phyloP scores from a whole-genome alignment of 2,888 invertebrate species.

The Trisateles emortualis region DNA sequence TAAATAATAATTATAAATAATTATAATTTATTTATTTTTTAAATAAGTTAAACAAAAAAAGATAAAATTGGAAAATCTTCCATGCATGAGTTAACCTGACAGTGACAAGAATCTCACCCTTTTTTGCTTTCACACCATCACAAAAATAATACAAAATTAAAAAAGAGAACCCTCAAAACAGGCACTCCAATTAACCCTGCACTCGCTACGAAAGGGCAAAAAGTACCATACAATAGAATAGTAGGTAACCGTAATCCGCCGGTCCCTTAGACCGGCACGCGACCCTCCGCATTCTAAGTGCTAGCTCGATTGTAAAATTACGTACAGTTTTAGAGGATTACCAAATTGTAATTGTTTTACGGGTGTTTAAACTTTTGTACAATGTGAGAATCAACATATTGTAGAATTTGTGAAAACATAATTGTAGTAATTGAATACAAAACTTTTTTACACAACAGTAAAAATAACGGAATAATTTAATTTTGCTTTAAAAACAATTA shows the following conservation, averaged over 20 bases:
- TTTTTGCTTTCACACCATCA: slow-evolving; percentile 12
- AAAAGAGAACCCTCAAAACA: slow-evolving; percentile 41
- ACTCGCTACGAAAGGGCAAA: slow-evolving; percentile 52
- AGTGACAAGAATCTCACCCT: slow-evolving; percentile 9
- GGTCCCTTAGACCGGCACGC: slow-evolving; percentile 51
- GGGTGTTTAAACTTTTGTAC: slow-evolving; percentile 38
- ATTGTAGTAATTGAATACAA: too few species aligned
- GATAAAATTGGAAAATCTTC: slow-evolving; percentile 3
- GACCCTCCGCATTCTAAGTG: slow-evolving; percentile 49
- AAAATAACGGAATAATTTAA: too few species aligned
- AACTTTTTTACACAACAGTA: too few species aligned
- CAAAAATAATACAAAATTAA: slow-evolving; percentile 35
- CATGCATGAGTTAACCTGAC: slow-evolving; percentile 7
- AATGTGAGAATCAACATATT: slow-evolving; percentile 9
- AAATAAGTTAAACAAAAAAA: not conserved
- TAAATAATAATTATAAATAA: too few species aligned
- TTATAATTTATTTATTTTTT: too few species aligned
- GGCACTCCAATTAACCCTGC: slow-evolving; percentile 55
- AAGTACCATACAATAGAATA: slow-evolving; percentile 60
- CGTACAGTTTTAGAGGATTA: slow-evolving; percentile 48
- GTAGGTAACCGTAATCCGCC: slow-evolving; percentile 68
- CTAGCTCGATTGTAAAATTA: slow-evolving; percentile 50
- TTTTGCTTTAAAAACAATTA: too few species aligned
- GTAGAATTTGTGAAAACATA: not conserved
- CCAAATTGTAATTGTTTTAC: slow-evolving; percentile 47